Conservation (phyloP, 2,113 vertebrate genomes). For the Drymodes brunneopygia region DNA sequence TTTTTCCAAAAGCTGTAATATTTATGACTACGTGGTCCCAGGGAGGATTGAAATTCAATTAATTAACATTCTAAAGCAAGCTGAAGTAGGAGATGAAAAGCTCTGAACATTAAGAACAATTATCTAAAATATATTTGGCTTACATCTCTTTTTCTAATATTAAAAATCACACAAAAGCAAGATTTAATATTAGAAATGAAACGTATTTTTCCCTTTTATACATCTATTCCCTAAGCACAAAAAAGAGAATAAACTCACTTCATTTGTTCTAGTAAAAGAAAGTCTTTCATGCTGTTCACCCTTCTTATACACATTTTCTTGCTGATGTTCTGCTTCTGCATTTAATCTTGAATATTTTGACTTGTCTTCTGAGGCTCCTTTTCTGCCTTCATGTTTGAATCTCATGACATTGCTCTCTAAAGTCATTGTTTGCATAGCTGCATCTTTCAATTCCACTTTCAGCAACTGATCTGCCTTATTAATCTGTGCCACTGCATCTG, state of each 20-base stretch:
- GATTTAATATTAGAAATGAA: constrained; percentile 29
- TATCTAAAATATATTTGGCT: constrained; percentile 24
- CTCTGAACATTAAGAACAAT: constrained; percentile 24
- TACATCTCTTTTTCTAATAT: constrained; percentile 7
- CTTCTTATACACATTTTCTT: background rate
- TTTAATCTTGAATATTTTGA: background rate
- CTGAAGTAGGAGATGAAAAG: constrained; percentile 29
- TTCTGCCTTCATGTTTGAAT: background rate
- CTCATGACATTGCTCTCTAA: background rate
- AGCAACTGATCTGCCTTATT: constrained; percentile 36
- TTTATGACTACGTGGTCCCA: background rate
- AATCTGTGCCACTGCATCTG: constrained; percentile 11
- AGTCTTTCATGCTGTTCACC: background rate
- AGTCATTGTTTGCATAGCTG: constrained; percentile 55
- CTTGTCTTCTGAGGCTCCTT: constrained; percentile 29
- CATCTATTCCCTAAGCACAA: background rate
- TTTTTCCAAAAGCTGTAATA: background rate
- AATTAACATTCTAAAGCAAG: constrained; percentile 18
- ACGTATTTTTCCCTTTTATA: background rate
- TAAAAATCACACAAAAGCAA: constrained; percentile 24
- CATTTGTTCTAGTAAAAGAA: background rate
- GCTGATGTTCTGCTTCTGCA: constrained; percentile 5
- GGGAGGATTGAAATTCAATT: constrained; percentile 18
- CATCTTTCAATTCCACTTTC: constrained; percentile 64
- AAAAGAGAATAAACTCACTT: constrained; percentile 62